A percentile compares a stretch with the other conserved stretches of the same genome.
Evolutionary conservation across 2,888 invertebrate genomes (phyloP).

Genomic region (Tetheella fluctuosa): DNA sequence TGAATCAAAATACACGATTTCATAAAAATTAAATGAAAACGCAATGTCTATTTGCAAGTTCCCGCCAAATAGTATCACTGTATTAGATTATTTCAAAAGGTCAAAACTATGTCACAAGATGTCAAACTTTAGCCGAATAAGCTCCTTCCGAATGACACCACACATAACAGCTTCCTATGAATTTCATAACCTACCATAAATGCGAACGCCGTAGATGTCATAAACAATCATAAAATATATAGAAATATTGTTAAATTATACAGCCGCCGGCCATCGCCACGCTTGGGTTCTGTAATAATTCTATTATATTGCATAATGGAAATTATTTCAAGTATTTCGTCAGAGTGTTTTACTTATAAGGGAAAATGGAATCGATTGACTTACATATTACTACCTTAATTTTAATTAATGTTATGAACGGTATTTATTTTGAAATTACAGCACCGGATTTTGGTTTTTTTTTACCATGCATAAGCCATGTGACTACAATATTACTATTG

Average conservation of each 20-base stretch:
- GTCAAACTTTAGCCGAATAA: background rate
- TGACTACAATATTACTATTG: no score
- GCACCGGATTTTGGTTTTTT: background rate
- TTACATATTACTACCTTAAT: background rate
- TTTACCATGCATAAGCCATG: no score
- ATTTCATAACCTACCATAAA: conserved; percentile 28
- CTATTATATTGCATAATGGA: conserved; percentile 12
- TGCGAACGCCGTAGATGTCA: conserved; percentile 30
- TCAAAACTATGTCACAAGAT: background rate
- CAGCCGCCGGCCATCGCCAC: conserved; percentile 15
- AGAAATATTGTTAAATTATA: conserved; percentile 43
- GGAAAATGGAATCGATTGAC: conserved; percentile 7
- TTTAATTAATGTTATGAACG: background rate
- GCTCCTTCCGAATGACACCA: background rate
- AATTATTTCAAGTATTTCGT: conserved; percentile 10
- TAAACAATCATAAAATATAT: conserved; percentile 38
- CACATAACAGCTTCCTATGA: conserved; percentile 18
- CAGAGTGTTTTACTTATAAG: conserved; percentile 6
- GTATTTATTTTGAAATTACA: background rate
- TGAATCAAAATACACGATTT: no score
- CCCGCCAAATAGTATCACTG: no score
- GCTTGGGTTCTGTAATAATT: conserved; percentile 8
- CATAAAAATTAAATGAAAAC: no score
- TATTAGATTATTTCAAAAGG: no score
- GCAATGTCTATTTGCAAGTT: no score